Evolutionary conservation across 2,113 vertebrate species (phyloP), one percentile per base, ranked within the genome.

Genomic region (Mandrillus leucophaeus): DNA sequence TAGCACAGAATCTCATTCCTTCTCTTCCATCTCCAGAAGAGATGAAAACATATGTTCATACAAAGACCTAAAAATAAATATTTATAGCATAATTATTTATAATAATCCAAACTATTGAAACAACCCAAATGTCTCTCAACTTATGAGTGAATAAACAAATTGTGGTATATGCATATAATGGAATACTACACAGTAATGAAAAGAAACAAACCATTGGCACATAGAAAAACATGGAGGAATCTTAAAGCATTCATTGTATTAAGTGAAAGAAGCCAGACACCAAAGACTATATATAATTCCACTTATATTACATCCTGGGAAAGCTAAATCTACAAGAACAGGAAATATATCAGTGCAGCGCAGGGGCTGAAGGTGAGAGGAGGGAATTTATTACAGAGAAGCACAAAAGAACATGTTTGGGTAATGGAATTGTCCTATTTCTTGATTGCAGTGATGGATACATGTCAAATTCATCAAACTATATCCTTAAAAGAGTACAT

Each of bases 101-200:
- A 59, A 48, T 50, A 92, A 16, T 10, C 22, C 64, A 79, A 48
- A 70, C 13, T 76, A 25, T 20, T 72, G 35, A 96, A 76, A 81
- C 1, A n/a, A 66, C 35, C 17, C 80, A 86, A 83, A 90, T 45
- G 35, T 22, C 18, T 16, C 89, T 45, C 17, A 52, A 68, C 22
- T 27, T 25, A 45, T 59, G 48, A 43, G 8, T 48, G 22, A 70
- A 35, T 48, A 64, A 59, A 48, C 11, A 64, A 40, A 83, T 2
- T 2, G 11, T 12, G 35, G 45, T 38, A 38, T 78, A 25, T 35
- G 72, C 25, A 72, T 35, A 18, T 0, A 3, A 6, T 50, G 66
- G 40, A 97, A 82, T 82, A 92, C 32, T 57, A 88, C 1, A 25
- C 30, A 68, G 68, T 48, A 80, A 81, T 64, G 61, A 93, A 96